Evolutionary conservation across 1,140 invertebrate species (phyloP).

Genomic region (Drosophila asahinai): DNA sequence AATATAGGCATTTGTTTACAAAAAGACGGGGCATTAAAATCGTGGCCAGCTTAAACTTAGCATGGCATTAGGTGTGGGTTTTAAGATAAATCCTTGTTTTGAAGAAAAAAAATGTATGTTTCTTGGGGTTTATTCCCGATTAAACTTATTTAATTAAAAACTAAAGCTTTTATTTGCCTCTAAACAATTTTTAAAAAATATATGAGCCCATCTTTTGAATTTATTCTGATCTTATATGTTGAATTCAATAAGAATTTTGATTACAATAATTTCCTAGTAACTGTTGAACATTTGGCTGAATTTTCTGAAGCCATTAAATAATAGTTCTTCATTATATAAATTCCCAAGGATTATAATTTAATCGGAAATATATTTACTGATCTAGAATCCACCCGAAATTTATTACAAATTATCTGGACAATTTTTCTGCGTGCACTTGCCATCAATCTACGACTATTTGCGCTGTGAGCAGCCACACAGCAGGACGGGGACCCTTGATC

Average conservation of each 20-base stretch:
- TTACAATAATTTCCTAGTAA: not conserved
- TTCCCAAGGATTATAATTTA: not conserved
- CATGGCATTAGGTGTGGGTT: not conserved
- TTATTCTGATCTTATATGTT: not conserved
- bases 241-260: not conserved
- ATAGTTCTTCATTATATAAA: not conserved
- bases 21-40: not conserved
- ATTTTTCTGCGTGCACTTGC: conserved; percentile 17
- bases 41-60: not conserved
- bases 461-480: conserved; percentile 26
- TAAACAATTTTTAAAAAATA: too few species aligned
- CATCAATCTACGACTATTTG: conserved; percentile 37
- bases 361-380: not conserved
- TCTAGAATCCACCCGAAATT: not conserved
- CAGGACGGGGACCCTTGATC: conserved; percentile 10
- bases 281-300: not conserved
- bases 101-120: not conserved
- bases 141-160: not conserved
- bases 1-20: conserved; percentile 9
- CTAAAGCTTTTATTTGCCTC: not conserved
- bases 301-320: not conserved
- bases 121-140: not conserved
- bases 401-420: not conserved
- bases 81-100: not conserved
- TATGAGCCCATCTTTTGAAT: not conserved